Conservation (phyloP, 2,113 vertebrate genomes). For the Ictalurus punctatus region DNA sequence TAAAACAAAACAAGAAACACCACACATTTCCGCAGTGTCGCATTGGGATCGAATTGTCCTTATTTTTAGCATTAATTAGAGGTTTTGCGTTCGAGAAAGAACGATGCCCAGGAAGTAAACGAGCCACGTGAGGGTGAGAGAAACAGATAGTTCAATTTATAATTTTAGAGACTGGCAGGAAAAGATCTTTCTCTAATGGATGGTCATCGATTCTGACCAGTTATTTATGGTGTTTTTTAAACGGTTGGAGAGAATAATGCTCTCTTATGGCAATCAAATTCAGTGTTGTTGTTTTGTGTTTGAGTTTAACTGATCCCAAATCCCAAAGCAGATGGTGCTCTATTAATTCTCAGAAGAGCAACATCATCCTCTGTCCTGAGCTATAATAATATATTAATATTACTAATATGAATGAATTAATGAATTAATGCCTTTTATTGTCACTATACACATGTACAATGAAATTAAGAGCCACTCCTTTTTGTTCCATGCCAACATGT, state of each 20-base stretch:
- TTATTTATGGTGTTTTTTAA: background rate
- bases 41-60: background rate
- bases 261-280: background rate
- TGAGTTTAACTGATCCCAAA: background rate
- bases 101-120: background rate
- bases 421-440: too few species aligned
- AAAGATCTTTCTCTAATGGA: background rate
- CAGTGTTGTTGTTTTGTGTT: background rate
- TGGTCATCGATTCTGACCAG: background rate
- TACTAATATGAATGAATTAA: too few species aligned
- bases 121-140: background rate
- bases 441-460: too few species aligned
- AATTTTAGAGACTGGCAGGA: background rate
- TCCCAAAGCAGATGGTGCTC: background rate
- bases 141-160: background rate
- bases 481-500: too few species aligned
- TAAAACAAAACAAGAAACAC: background rate
- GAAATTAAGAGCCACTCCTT: too few species aligned
- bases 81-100: background rate
- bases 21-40: background rate
- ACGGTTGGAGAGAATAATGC: background rate
- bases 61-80: background rate
- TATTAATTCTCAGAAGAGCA: background rate
- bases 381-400: background rate
- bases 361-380: background rate